These are phyloP conservation scores for Vanessa tameamea DNA, from an alignment of 1,140 invertebrate species.

Conservation along the genomic window DNA sequence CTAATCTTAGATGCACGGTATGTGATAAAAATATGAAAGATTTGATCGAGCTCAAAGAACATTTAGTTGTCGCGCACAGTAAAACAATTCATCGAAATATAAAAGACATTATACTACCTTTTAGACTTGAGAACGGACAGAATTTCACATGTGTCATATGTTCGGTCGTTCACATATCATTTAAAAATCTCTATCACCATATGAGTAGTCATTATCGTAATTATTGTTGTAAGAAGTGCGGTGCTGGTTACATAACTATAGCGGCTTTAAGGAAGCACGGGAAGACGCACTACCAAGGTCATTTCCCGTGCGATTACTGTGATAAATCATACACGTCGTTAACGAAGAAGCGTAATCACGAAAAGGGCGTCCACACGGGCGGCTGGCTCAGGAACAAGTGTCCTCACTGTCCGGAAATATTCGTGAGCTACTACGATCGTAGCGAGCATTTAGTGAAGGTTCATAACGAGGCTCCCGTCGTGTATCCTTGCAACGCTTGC, in stretches of 20 bases:
- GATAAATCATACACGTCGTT: slow-evolving; percentile 68
- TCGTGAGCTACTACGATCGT: slow-evolving; percentile 74
- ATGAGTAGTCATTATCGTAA: slow-evolving; percentile 77
- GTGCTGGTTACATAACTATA: slow-evolving; percentile 70
- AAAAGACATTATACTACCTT: slow-evolving; percentile 73
- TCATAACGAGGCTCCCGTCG: slow-evolving; percentile 64
- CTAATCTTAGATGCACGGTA: slow-evolving; percentile 59
- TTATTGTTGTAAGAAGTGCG: slow-evolving; percentile 74
- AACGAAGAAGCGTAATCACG: slow-evolving; percentile 71
- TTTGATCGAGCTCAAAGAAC: slow-evolving; percentile 63
- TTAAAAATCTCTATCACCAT: slow-evolving; percentile 73
- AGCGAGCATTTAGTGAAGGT: slow-evolving; percentile 72
- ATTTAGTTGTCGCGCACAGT: slow-evolving; percentile 55
- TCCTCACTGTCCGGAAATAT: slow-evolving; percentile 75
- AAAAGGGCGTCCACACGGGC: slow-evolving; percentile 68
- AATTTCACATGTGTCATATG: slow-evolving; percentile 71
- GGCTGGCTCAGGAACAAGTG: slow-evolving; percentile 77
- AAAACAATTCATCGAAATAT: slow-evolving; percentile 69
- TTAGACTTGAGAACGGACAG: slow-evolving; percentile 62
- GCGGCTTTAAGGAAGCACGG: slow-evolving; percentile 69
- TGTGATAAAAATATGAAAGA: slow-evolving; percentile 61
- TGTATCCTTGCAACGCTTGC: slow-evolving; percentile 78
- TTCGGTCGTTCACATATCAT: slow-evolving; percentile 67
- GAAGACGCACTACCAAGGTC: slow-evolving; percentile 70
- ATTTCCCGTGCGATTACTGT: slow-evolving; percentile 69